These are phyloP conservation scores for Solenodon paradoxus DNA, from an alignment of 2,113 vertebrate genomes.

Conservation along the genomic window DNA sequence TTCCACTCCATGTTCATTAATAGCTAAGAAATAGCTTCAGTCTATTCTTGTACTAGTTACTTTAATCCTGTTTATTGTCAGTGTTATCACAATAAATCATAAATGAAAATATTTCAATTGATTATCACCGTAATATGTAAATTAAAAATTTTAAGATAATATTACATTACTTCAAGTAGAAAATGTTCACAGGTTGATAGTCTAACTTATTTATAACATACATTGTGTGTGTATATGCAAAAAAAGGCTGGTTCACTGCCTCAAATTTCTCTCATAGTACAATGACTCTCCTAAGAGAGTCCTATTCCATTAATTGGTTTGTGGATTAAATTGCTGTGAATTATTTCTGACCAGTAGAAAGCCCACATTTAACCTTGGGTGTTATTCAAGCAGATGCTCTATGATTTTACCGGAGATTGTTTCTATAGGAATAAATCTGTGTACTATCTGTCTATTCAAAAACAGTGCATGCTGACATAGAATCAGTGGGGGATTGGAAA, in stretches of 20 bases:
- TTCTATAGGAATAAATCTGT: conserved; percentile 82
- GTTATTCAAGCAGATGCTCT: conserved; percentile 79
- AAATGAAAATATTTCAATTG: background rate
- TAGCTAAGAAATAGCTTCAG: background rate
- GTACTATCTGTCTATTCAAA: conserved; percentile 76
- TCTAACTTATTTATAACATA: background rate
- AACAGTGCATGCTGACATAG: background rate
- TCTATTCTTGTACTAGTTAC: background rate
- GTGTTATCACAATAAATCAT: background rate
- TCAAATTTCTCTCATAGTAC: conserved; percentile 71
- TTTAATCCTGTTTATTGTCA: background rate
- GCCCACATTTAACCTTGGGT: conserved; percentile 76
- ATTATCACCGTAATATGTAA: background rate
- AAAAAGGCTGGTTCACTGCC: conserved; percentile 57
- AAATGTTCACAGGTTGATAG: background rate
- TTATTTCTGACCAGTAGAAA: conserved; percentile 82
- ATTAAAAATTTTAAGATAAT: conserved; percentile 12
- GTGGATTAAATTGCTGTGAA: conserved; percentile 79
- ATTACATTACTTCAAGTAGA: background rate
- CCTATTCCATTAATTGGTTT: conserved; percentile 76
- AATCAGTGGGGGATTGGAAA: conserved; percentile 8
- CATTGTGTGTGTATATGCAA: background rate
- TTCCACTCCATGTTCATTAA: background rate
- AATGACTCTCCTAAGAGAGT: conserved; percentile 78
- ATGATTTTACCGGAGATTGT: conserved; percentile 81